A percentile compares a stretch with the other conserved stretches of the same genome.
phyloP scores from a whole-genome alignment of 2,888 invertebrate genomes.

The Romanomermis culicivorax region DNA sequence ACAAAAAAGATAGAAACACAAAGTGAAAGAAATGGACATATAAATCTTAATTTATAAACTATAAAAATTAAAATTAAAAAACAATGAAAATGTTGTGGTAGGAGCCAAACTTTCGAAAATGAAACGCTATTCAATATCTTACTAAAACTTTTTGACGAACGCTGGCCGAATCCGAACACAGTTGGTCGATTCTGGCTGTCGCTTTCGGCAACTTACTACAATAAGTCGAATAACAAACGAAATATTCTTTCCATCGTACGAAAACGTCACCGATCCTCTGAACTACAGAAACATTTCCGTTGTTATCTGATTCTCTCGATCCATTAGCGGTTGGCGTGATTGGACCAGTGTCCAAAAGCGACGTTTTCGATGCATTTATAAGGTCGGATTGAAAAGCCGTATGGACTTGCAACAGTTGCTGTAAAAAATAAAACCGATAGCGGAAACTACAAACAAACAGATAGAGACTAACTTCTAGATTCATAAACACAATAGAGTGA shows the following conservation, averaged over 20 bases:
- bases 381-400: conserved; percentile 59
- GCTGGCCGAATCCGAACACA: conserved; percentile 44
- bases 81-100: too few relatives aligned
- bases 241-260: conserved; percentile 64
- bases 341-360: background rate
- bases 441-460: background rate
- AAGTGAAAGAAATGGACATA: too few relatives aligned
- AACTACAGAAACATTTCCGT: background rate
- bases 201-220: conserved; percentile 77
- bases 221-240: conserved; percentile 81
- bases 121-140: too few relatives aligned
- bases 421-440: conserved; percentile 12
- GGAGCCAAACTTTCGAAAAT: too few relatives aligned
- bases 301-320: conserved; percentile 8
- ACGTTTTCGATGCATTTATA: conserved; percentile 38
- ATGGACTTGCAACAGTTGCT: conserved; percentile 70
- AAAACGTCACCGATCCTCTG: conserved; percentile 53
- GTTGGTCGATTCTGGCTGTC: conserved; percentile 57
- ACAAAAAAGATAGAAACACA: too few relatives aligned
- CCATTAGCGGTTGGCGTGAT: background rate
- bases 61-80: too few relatives aligned
- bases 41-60: too few relatives aligned
- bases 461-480: conserved; percentile 50
- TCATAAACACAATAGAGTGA: conserved; percentile 58
- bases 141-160: conserved; percentile 49